Evolutionary conservation across 64 coral and sea anemone species (phyloP), one percentile per base, ranked within the genome.

Genomic region (Dendrophyllia cribrosa): DNA sequence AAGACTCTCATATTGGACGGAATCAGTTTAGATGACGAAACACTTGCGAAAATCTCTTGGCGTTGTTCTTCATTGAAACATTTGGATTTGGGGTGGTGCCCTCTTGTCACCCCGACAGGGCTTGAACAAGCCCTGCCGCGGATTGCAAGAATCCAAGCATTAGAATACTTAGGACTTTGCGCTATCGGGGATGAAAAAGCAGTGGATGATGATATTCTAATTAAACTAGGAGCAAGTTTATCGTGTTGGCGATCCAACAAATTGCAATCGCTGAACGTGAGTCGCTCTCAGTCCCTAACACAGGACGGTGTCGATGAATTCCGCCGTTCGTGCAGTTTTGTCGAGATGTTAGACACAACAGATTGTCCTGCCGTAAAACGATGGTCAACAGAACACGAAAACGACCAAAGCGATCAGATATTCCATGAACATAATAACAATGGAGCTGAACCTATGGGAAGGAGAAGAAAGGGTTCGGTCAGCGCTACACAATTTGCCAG

Each of bases 11-110:
- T 96, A 19, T 47, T 96, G 66, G 94, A 96, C 66, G 94, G 94
- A 19, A 96, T 91, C n/a, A 96, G 94, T 44, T 74, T 96, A 21
- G 77, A 92, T 15, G 90, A 96, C 56, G 85, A 83, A 7, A 66
- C 67, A 12, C 14, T 96, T 26, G 79, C 26, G 13, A 60, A 25
- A 43, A 46, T 88, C 25, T 34, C 69, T 66, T 96, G 94, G 94
- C 49, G 81, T 59, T 70, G 11, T 45, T 58, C 86, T 47, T 74
- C 51, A 20, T 62, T 96, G 49, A 66, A 92, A 70, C 66, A 96
- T 14, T 78, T 96, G 17, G 94, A 96, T 45, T 50, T 96, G 16
- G 94, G 94, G 20, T 96, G 94, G 89, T 96, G 94, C 59, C 66
- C 85, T 5, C 9, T 96, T 3, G 51, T 96, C 3, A 92, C 74